A percentile compares a stretch with the other conserved stretches of the same genome.
Conservation (phyloP, 2,888 invertebrate species). For the Plebejus melissa region DNA sequence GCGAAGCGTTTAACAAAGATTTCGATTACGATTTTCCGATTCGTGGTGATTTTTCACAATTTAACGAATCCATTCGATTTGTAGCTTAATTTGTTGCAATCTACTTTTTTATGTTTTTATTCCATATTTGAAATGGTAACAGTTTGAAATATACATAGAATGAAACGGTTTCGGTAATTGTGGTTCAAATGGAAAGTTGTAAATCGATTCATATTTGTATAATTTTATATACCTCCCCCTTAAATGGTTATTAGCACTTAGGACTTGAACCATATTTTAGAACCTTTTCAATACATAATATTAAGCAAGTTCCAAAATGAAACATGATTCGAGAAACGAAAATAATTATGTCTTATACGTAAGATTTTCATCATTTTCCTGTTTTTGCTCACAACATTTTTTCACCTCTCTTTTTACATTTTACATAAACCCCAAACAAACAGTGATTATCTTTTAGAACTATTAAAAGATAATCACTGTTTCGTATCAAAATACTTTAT, state of each 20-base stretch:
- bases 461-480: background rate
- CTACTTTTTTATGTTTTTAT: background rate
- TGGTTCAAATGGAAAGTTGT: background rate
- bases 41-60: background rate
- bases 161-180: background rate
- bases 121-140: background rate
- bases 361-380: background rate
- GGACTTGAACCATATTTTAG: background rate
- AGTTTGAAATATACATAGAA: no score
- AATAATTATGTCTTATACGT: background rate
- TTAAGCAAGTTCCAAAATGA: background rate
- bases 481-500: conserved; percentile 7
- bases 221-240: background rate
- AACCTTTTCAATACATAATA: background rate
- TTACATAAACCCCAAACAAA: background rate
- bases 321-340: background rate
- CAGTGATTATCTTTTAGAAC: no score
- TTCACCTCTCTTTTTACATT: background rate
- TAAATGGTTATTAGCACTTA: background rate
- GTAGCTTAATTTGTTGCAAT: background rate
- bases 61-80: background rate
- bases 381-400: no score
- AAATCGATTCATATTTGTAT: no score
- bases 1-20: conserved; percentile 20
- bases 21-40: background rate